A percentile compares a stretch with the other conserved stretches of the same genome.
Evolutionary conservation across 2,888 invertebrate genomes (phyloP).

Genomic region (Apodemia duryi): DNA sequence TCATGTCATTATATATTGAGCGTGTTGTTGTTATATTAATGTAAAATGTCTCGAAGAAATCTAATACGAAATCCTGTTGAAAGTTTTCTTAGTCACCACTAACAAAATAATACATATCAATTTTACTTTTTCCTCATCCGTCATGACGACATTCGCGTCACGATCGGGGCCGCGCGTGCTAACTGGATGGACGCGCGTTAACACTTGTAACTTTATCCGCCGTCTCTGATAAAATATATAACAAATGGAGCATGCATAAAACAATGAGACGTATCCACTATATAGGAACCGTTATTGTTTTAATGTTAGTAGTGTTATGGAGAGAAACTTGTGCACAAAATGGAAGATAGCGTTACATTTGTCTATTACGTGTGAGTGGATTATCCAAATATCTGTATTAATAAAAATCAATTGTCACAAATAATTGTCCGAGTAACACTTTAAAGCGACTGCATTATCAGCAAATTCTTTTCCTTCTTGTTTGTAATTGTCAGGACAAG

Average conservation of each 20-base stretch:
- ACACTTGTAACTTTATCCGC: slow-evolving; percentile 31
- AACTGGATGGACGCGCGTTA: slow-evolving; percentile 40
- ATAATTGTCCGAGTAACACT: too few relatives aligned
- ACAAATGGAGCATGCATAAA: slow-evolving; percentile 32
- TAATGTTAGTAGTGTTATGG: slow-evolving; percentile 5
- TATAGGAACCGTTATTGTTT: slow-evolving; percentile 7
- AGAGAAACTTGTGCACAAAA: slow-evolving; percentile 3
- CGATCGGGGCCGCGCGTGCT: slow-evolving; percentile 70
- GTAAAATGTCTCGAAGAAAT: slow-evolving; percentile 35
- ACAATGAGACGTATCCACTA: slow-evolving; percentile 18
- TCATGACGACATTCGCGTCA: slow-evolving; percentile 66
- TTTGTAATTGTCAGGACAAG: too few relatives aligned
- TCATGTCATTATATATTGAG: neutral
- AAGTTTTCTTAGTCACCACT: slow-evolving; percentile 59
- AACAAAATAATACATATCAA: slow-evolving; percentile 59
- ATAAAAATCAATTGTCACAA: neutral
- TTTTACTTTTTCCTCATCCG: slow-evolving; percentile 74
- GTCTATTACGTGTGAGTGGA: neutral
- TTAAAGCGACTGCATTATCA: too few relatives aligned
- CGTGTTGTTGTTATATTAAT: slow-evolving; percentile 17
- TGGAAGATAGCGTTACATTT: neutral
- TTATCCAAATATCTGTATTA: neutral
- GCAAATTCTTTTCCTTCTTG: too few relatives aligned
- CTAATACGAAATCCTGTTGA: slow-evolving; percentile 61
- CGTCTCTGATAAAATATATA: slow-evolving; percentile 35